A percentile compares a stretch with the other conserved stretches of the same genome.
These are phyloP conservation scores for Apostichopus leukothele DNA, from an alignment of 53 echinoderm and acorn worm genomes.

Conservation along the genomic window DNA sequence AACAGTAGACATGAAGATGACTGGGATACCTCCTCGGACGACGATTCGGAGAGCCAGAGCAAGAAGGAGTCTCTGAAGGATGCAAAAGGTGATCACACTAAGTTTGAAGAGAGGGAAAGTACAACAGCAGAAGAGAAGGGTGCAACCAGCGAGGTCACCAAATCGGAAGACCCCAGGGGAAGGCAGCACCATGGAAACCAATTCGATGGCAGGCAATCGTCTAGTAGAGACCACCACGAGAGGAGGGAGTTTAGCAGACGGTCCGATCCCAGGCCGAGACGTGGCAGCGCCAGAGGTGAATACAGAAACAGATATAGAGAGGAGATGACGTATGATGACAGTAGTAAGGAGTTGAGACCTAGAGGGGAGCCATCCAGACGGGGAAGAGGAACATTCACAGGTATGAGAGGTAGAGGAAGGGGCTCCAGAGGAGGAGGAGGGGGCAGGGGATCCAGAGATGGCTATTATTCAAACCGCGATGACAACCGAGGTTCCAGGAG, in stretches of 20 bases:
- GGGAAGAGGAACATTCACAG: slow-evolving; percentile 63
- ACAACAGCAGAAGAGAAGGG: slow-evolving; percentile 51
- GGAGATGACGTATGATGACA: slow-evolving; percentile 42
- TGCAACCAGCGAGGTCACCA: slow-evolving; percentile 1
- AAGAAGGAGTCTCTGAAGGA: slow-evolving; percentile 11
- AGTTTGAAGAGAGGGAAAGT: slow-evolving; percentile 50
- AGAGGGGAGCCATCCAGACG: slow-evolving; percentile 81
- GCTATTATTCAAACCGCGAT: slow-evolving; percentile 34
- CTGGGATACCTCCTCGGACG: slow-evolving; percentile 65
- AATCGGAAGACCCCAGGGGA: slow-evolving; percentile 7
- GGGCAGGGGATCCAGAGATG: neutral
- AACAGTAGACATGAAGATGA: slow-evolving; percentile 51
- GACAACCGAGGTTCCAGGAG: slow-evolving; percentile 49
- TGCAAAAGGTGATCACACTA: slow-evolving; percentile 30
- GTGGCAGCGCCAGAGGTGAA: slow-evolving; percentile 53
- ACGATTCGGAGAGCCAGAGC: slow-evolving; percentile 51
- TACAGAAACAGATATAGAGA: slow-evolving; percentile 53
- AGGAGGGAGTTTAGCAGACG: slow-evolving; percentile 19
- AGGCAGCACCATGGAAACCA: slow-evolving; percentile 42
- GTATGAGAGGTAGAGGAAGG: slow-evolving; percentile 54
- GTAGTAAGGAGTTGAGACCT: slow-evolving; percentile 53
- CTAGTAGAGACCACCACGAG: slow-evolving; percentile 16
- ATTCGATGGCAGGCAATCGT: slow-evolving; percentile 31
- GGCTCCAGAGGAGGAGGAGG: slow-evolving; percentile 60
- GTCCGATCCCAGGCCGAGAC: slow-evolving; percentile 56